A percentile compares a stretch with the other conserved stretches of the same genome.
Evolutionary conservation across 2,113 vertebrate genomes (phyloP).

Genomic region (Chionodraco myersi): DNA sequence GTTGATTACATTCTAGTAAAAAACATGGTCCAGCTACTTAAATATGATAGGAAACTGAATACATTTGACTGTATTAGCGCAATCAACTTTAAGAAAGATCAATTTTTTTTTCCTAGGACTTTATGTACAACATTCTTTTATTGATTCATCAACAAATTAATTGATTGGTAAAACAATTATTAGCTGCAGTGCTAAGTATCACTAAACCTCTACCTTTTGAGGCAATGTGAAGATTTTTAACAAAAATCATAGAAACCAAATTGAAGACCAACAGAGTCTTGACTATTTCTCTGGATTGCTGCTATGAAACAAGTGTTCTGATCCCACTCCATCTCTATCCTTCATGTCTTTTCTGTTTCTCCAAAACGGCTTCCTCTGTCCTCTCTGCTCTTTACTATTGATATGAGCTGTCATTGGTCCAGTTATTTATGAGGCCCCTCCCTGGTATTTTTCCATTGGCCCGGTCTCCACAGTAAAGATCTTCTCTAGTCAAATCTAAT

Average conservation of each 20-base stretch:
- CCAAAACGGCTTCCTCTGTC: conserved; percentile 9
- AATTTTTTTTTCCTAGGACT: not conserved
- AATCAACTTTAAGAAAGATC: not conserved
- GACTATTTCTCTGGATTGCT: not conserved
- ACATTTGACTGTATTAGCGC: not conserved
- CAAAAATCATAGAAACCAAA: not conserved
- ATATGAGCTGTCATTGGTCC: conserved; percentile 59
- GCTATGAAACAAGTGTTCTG: not conserved
- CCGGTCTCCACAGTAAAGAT: conserved; percentile 16
- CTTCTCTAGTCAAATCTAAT: conserved; percentile 38
- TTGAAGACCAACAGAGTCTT: not conserved
- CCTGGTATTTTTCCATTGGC: conserved; percentile 60
- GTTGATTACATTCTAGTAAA: not conserved
- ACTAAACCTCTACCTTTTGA: too few species aligned
- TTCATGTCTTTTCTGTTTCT: not conserved
- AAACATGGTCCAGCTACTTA: not conserved
- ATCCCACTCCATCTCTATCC: not conserved
- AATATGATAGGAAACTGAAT: not conserved
- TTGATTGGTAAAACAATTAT: not conserved
- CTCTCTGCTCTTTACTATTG: conserved; percentile 43
- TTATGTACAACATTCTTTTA: not conserved
- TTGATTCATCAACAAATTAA: not conserved
- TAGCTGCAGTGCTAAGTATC: too few species aligned
- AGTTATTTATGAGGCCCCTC: conserved; percentile 56
- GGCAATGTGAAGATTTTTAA: too few species aligned